Evolutionary conservation across 92 coral and sea anemone species (phyloP).

Genomic region (Zoanthus solanderi): DNA sequence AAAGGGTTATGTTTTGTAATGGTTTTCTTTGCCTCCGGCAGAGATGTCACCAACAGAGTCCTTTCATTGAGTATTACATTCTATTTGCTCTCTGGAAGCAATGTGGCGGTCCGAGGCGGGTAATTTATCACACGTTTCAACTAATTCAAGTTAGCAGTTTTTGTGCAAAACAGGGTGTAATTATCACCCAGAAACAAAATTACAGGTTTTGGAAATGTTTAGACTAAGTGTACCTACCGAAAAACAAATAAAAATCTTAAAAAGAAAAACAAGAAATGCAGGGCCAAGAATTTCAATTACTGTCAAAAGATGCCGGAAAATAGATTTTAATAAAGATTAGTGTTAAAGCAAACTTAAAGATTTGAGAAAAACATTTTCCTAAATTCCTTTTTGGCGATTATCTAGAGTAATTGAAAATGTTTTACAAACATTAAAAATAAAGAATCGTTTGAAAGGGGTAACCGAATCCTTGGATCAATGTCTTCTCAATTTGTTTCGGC

Average conservation of each 20-base stretch:
- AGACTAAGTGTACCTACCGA: background rate
- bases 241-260: background rate
- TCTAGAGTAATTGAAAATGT: constrained; percentile 11
- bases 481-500: constrained; percentile 25
- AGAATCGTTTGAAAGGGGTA: constrained; percentile 33
- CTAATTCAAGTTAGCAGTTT: constrained; percentile 43
- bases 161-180: constrained; percentile 17
- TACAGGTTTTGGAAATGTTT: constrained; percentile 13
- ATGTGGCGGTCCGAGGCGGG: constrained; percentile 25
- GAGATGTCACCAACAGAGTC: constrained; percentile 16
- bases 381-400: constrained; percentile 1
- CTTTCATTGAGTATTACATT: constrained; percentile 17
- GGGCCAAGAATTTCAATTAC: background rate
- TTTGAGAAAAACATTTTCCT: background rate
- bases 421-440: background rate
- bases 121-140: constrained; percentile 32
- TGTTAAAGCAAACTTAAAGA: constrained; percentile 1
- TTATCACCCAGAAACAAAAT: constrained; percentile 22
- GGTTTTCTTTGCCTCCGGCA: constrained; percentile 47
- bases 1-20: constrained; percentile 34
- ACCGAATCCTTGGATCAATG: constrained; percentile 43
- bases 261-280: constrained; percentile 10
- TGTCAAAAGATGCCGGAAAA: background rate
- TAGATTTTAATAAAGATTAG: constrained; percentile 22
- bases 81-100: constrained; percentile 15